phyloP scores from a whole-genome alignment of 37 sponge, comb jelly and placozoan genomes.

The Mnemiopsis leidyi region DNA sequence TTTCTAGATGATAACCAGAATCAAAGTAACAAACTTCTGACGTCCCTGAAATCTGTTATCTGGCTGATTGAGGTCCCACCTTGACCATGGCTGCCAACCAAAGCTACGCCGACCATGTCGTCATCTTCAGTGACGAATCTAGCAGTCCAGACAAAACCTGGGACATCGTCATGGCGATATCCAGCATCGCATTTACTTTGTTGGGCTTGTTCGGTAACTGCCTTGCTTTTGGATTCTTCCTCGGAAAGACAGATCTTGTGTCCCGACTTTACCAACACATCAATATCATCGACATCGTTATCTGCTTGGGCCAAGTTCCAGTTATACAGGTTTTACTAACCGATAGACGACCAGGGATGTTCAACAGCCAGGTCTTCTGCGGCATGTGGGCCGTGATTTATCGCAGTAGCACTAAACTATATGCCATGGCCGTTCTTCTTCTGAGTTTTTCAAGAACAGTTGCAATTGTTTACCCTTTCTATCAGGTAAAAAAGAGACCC shows the following conservation, averaged over 20 bases:
- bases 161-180: neutral
- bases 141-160: neutral
- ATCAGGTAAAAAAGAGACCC: neutral
- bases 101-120: neutral
- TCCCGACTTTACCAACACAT: neutral
- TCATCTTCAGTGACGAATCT: neutral
- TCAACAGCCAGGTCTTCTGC: neutral
- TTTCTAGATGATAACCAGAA: too few relatives aligned
- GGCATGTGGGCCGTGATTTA: neutral
- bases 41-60: too few relatives aligned
- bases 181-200: neutral
- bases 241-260: neutral
- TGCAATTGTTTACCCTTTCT: neutral
- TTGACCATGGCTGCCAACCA: neutral
- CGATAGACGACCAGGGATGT: neutral
- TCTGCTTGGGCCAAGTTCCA: neutral
- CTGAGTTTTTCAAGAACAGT: neutral
- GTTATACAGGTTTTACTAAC: neutral
- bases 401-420: neutral
- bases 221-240: neutral
- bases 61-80: too few relatives aligned
- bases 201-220: neutral
- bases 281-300: neutral
- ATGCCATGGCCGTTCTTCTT: neutral
- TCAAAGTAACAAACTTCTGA: too few relatives aligned